phyloP scores from a whole-genome alignment of 2,113 vertebrate species.

The Pseudopipra pipra region DNA sequence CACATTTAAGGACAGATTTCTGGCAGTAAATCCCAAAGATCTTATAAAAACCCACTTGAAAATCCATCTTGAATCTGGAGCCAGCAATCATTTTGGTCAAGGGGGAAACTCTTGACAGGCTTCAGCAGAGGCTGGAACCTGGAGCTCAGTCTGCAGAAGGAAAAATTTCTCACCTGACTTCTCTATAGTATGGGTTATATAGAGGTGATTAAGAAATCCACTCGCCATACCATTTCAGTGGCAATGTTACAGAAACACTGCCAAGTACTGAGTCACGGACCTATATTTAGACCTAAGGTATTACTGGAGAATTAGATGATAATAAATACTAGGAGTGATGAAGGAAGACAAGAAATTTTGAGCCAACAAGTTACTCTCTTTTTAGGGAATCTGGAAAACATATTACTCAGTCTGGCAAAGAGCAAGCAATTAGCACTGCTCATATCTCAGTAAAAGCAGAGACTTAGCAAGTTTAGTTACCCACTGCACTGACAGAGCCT shows the following conservation, averaged over 20 bases:
- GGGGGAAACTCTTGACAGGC: neutral
- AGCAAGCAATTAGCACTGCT: neutral
- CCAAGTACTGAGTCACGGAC: constrained; percentile 46
- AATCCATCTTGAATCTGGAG: neutral
- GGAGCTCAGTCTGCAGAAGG: neutral
- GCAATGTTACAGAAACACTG: neutral
- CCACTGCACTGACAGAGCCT: neutral
- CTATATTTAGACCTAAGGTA: constrained; percentile 11
- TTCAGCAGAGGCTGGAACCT: neutral
- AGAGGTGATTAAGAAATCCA: neutral
- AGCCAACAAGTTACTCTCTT: neutral
- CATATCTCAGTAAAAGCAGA: neutral
- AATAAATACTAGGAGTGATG: constrained; percentile 41
- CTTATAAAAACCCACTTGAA: neutral
- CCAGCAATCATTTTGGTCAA: neutral
- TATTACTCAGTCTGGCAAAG: neutral
- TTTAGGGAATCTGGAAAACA: constrained; percentile 33
- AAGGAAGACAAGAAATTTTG: neutral
- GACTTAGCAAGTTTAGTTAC: neutral
- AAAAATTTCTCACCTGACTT: constrained; percentile 15
- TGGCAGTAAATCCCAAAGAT: neutral
- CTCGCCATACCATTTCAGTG: neutral
- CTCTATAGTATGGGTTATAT: neutral
- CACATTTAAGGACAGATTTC: neutral
- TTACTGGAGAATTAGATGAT: constrained; percentile 12